These are phyloP conservation scores for Glandiceps talaboti DNA, from an alignment of 53 echinoderm and acorn worm genomes.

Conservation along the genomic window DNA sequence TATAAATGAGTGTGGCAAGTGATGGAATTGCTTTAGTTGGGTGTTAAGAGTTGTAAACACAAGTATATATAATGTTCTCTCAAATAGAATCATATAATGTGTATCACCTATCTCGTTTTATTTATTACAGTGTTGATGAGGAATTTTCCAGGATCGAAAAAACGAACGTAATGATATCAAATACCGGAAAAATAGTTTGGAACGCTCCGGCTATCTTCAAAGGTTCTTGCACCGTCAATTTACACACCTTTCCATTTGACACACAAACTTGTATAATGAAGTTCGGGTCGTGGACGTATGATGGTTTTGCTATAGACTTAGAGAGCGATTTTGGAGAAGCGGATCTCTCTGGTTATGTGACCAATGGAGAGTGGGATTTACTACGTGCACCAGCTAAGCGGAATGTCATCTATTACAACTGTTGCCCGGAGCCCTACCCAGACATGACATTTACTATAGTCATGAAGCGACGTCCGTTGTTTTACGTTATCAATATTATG, in stretches of 20 bases:
- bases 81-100: no score
- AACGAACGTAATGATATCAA: neutral
- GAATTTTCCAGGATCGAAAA: neutral
- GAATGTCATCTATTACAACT: constrained; percentile 35
- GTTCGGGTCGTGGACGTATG: neutral
- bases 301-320: constrained; percentile 17
- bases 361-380: constrained; percentile 78
- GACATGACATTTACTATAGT: constrained; percentile 56
- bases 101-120: no score
- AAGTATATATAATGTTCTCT: no score
- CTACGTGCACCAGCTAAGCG: constrained; percentile 22
- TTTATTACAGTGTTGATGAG: neutral
- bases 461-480: constrained; percentile 52
- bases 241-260: neutral
- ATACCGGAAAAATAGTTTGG: neutral
- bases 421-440: constrained; percentile 47
- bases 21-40: no score
- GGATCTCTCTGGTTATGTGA: constrained; percentile 38
- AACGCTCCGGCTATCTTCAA: neutral
- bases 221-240: neutral
- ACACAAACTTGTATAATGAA: neutral
- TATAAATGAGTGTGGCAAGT: no score
- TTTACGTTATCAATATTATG: constrained; percentile 76
- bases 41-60: no score
- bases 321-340: constrained; percentile 6